Base-by-base conservation (phyloP, 2,113 vertebrate species). In the Silurus asotus region DNA sequence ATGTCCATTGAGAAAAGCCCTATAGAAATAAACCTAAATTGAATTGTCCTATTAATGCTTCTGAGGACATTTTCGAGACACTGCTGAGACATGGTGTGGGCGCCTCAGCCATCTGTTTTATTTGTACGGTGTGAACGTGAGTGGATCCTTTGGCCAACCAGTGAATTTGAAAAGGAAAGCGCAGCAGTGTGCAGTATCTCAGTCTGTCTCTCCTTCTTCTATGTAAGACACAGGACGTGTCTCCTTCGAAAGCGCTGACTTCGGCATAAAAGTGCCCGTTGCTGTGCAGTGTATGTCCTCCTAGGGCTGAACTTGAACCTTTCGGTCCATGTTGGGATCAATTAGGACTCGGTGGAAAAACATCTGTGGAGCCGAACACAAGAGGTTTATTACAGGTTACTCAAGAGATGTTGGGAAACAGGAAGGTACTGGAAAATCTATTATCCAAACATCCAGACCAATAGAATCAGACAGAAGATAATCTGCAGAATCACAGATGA, bases 161-260 rank as follows among this genome's bases (percentile, higher is more conserved):
- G 53, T 84, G 69, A 84, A 89, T 84, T 89, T 88, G n/a, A 84
- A 76, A 76, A 15, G 10, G 45, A 77, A 70, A 25, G 11, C 62
- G 45, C 19, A 51, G 23, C 48, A 58, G 56, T 51, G 79, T 65
- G 53, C 56, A 15, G 55, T 64, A 23, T 53, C 2, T 58, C 65
- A 7, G 6, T 56, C 28, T 69, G 6, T 37, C 11, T 25, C 20
- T 67, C 8, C 1, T 28, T 28, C 8, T 67, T 56, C 14, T 28
- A 20, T 55, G 53, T 28, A 28, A 25, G 17, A 78, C 37, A 6
- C 83, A 81, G 69, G 69, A 67, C 56, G 70, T 10, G 61, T 81
- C 77, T 74, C 74, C 72, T 28, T 84, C 56, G 49, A 65, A 25
- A 64, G 23, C n/a, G 48, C 62, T 28, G 37, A 83, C 28, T 59